Percentiles rank a stretch among this genome's conserved stretches.
phyloP scores from a whole-genome alignment of 1,140 invertebrate species.

The Pseudomyrmex concolor region DNA sequence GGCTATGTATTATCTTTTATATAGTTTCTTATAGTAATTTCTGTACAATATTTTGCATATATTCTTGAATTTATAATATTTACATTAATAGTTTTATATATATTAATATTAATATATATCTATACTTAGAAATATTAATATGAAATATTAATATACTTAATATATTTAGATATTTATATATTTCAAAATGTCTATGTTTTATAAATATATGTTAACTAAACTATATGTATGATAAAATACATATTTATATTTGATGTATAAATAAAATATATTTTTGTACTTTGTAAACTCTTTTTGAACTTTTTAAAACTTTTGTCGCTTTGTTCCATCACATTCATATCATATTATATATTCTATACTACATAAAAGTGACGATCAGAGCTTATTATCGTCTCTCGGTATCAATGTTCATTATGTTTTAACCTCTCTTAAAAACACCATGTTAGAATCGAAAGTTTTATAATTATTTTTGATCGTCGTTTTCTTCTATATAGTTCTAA shows the following conservation, averaged over 20 bases:
- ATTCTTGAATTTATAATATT: too few species aligned
- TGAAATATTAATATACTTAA: too few species aligned
- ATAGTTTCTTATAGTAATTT: too few species aligned
- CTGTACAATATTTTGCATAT: too few species aligned
- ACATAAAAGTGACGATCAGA: background rate
- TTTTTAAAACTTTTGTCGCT: background rate
- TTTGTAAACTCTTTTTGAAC: background rate
- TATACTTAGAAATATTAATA: too few species aligned
- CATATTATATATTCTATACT: background rate
- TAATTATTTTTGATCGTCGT: constrained; percentile 1
- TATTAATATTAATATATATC: background rate
- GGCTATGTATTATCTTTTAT: too few species aligned
- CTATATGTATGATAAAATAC: background rate
- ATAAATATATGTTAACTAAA: background rate
- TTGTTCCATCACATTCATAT: background rate
- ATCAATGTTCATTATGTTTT: background rate
- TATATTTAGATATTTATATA: background rate
- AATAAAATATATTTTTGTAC: background rate
- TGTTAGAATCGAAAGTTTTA: background rate
- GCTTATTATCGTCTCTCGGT: background rate
- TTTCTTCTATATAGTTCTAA: background rate
- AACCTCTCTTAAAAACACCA: constrained; percentile 28
- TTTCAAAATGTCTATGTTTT: background rate
- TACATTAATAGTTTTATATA: too few species aligned
- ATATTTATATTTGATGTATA: too few species aligned